Conservation (phyloP, 23 tunicate species). For the Clavelina lepadiformis region DNA sequence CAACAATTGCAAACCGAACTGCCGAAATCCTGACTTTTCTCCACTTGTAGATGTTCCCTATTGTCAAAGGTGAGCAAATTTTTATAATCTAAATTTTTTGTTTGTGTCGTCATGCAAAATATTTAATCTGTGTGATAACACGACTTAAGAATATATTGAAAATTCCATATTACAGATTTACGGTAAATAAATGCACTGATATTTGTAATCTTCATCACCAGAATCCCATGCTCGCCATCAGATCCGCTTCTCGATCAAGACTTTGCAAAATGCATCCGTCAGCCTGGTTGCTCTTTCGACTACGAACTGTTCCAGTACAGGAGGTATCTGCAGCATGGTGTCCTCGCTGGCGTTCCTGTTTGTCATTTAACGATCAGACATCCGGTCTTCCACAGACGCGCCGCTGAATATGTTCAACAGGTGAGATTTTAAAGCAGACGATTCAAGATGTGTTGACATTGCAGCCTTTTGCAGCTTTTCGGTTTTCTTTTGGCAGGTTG, state of each 20-base stretch:
- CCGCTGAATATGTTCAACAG: constrained; percentile 4
- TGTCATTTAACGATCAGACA: constrained; percentile 68
- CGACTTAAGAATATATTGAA: neutral
- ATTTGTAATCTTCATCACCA: neutral
- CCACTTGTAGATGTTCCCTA: constrained; percentile 63
- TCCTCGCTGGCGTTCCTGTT: constrained; percentile 78
- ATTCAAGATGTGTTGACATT: no score
- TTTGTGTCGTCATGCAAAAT: neutral
- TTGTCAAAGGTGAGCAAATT: constrained; percentile 58
- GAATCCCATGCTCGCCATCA: constrained; percentile 50
- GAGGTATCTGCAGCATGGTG: constrained; percentile 35
- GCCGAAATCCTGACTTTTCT: constrained; percentile 5
- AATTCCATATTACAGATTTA: neutral
- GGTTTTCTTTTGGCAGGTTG: no score
- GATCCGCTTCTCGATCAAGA: constrained; percentile 34
- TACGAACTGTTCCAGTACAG: constrained; percentile 31
- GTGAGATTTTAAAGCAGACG: no score
- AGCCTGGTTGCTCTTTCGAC: constrained; percentile 78
- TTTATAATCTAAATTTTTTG: neutral
- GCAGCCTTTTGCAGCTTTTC: no score
- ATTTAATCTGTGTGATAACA: neutral
- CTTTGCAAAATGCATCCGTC: constrained; percentile 20
- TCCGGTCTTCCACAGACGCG: constrained; percentile 24
- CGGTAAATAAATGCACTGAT: neutral
- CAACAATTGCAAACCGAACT: constrained; percentile 28